Evolutionary conservation across 2,797 vertebrate species (phyloP).

Genomic region (Rhinophrynus dorsalis): DNA sequence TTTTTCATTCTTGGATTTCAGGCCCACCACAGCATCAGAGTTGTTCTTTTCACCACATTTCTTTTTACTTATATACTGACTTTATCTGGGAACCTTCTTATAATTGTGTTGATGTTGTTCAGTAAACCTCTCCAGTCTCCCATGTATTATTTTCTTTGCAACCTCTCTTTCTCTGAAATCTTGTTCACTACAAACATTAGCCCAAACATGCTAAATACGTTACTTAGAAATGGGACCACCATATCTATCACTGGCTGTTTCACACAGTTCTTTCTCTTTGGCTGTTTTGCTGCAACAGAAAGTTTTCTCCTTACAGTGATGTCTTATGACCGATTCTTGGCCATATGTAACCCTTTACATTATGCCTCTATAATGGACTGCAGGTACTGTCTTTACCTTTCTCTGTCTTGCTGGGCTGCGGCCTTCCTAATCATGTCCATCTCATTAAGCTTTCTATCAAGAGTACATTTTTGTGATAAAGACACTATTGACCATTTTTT

Average conservation of each 20-base stretch:
- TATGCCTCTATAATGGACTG: not conserved
- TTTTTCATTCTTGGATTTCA: not conserved
- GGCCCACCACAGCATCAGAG: not conserved
- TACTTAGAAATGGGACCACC: not conserved
- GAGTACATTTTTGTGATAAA: not conserved
- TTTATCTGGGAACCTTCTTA: not conserved
- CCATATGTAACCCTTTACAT: not conserved
- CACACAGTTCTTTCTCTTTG: not conserved
- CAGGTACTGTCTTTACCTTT: not conserved
- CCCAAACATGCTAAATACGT: not conserved
- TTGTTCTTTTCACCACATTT: not conserved
- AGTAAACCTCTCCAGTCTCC: not conserved
- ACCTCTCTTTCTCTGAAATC: not conserved
- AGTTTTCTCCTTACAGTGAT: conserved; percentile 3
- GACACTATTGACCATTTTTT: conserved; percentile 49
- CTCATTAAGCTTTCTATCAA: not conserved
- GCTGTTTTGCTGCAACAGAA: not conserved
- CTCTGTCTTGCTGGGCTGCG: not conserved
- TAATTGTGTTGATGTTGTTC: not conserved
- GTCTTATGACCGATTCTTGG: too few relatives aligned
- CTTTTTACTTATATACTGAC: not conserved
- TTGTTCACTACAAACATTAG: not conserved
- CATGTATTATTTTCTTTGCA: conserved; percentile 3
- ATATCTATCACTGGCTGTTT: not conserved
- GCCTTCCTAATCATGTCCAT: not conserved